Conservation (phyloP, 2,113 vertebrate genomes). For the Varanus komodoensis region DNA sequence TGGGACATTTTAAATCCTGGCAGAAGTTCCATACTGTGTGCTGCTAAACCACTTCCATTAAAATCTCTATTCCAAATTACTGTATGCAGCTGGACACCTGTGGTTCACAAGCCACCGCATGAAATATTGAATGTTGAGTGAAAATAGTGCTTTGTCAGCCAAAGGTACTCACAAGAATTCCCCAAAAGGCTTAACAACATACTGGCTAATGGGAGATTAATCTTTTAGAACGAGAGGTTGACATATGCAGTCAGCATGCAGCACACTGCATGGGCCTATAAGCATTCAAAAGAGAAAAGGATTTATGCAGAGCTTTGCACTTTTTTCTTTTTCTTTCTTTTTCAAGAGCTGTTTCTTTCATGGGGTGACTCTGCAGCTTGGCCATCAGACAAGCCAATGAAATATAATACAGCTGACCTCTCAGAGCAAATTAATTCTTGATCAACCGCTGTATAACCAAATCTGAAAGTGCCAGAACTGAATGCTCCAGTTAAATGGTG, state of each 20-base stretch:
- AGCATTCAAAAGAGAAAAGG: slow-evolving; percentile 49
- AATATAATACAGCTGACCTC: slow-evolving; percentile 33
- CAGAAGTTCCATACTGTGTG: slow-evolving; percentile 21
- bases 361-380: slow-evolving; percentile 24
- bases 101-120: slow-evolving; percentile 45
- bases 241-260: slow-evolving; percentile 45
- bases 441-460: slow-evolving; percentile 21
- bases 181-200: slow-evolving; percentile 47
- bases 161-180: slow-evolving; percentile 51
- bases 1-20: slow-evolving; percentile 28
- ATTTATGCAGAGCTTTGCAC: slow-evolving; percentile 32
- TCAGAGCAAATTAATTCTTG: slow-evolving; percentile 10
- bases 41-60: slow-evolving; percentile 14
- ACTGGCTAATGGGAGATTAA: slow-evolving; percentile 67
- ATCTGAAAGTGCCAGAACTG: slow-evolving; percentile 41
- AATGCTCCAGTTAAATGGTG: slow-evolving; percentile 48
- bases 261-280: slow-evolving; percentile 13
- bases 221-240: slow-evolving; percentile 55
- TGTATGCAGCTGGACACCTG: slow-evolving; percentile 20
- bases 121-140: slow-evolving; percentile 64
- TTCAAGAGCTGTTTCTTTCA: slow-evolving; percentile 23
- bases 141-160: slow-evolving; percentile 64
- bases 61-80: slow-evolving; percentile 25
- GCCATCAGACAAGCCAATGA: slow-evolving; percentile 40
- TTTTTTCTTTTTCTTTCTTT: slow-evolving; percentile 24